phyloP scores from a whole-genome alignment of 2,113 vertebrate genomes.

The Cavia porcellus region DNA sequence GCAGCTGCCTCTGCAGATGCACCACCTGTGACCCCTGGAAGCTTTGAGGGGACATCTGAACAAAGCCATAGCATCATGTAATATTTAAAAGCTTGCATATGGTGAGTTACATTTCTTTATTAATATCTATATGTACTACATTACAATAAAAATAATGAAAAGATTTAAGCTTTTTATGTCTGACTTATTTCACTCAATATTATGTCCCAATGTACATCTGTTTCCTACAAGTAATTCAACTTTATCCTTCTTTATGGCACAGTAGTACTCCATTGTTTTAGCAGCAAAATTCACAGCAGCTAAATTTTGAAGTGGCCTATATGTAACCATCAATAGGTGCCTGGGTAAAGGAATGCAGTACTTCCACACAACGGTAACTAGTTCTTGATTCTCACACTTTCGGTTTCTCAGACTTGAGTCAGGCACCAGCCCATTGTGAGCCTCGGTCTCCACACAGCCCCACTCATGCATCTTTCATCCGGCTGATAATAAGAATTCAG shows the following conservation, averaged over 20 bases:
- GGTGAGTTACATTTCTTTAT: not conserved
- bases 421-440: not conserved
- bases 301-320: not conserved
- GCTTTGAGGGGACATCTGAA: not conserved
- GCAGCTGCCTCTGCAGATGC: not conserved
- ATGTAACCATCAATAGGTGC: not conserved
- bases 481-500: not conserved
- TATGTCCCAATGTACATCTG: not conserved
- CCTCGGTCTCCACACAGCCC: rapidly evolving
- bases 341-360: not conserved
- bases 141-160: not conserved
- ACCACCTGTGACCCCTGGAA: not conserved
- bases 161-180: not conserved
- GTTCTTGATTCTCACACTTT: not conserved
- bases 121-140: not conserved
- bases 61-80: not conserved
- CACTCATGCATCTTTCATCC: not conserved
- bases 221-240: not conserved
- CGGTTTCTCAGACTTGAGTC: not conserved
- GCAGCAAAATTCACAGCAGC: not conserved
- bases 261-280: not conserved
- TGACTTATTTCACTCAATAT: not conserved
- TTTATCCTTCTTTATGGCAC: not conserved
- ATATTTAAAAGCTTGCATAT: not conserved
- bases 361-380: not conserved